phyloP scores from a whole-genome alignment of 2,888 invertebrate species.

The Thera obeliscata region DNA sequence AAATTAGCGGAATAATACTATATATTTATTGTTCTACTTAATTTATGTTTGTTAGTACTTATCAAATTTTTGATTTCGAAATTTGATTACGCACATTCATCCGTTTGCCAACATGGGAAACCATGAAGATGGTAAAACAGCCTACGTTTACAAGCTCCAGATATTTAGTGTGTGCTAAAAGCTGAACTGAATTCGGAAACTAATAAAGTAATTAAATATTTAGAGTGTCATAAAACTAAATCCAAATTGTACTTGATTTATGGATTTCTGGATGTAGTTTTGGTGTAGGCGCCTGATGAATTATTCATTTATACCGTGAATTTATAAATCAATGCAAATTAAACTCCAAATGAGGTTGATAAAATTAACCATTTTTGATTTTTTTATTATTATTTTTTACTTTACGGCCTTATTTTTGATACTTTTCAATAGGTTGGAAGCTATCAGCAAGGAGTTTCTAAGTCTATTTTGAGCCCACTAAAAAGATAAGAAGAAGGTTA shows the following conservation, averaged over 20 bases:
- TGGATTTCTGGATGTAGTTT: background rate
- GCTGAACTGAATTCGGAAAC: background rate
- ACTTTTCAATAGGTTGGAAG: too few species aligned
- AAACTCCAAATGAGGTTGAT: background rate
- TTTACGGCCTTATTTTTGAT: background rate
- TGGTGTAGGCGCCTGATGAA: background rate
- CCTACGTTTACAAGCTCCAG: background rate
- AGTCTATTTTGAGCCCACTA: too few species aligned
- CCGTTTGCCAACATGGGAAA: too few species aligned
- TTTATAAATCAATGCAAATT: background rate
- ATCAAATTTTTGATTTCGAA: too few species aligned
- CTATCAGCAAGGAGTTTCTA: too few species aligned
- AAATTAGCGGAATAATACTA: too few species aligned
- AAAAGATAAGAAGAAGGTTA: too few species aligned
- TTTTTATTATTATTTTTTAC: background rate
- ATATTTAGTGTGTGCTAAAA: background rate
- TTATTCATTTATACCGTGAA: background rate
- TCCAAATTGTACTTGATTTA: constrained; percentile 2
- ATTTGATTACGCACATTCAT: too few species aligned
- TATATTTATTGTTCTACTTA: too few species aligned
- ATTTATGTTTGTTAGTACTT: too few species aligned
- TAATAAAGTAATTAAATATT: background rate
- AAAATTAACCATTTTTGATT: background rate
- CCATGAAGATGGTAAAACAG: background rate
- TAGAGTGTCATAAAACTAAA: background rate